Base-by-base conservation (phyloP, 2,113 vertebrate genomes). In the Orientallactaga bullata region DNA sequence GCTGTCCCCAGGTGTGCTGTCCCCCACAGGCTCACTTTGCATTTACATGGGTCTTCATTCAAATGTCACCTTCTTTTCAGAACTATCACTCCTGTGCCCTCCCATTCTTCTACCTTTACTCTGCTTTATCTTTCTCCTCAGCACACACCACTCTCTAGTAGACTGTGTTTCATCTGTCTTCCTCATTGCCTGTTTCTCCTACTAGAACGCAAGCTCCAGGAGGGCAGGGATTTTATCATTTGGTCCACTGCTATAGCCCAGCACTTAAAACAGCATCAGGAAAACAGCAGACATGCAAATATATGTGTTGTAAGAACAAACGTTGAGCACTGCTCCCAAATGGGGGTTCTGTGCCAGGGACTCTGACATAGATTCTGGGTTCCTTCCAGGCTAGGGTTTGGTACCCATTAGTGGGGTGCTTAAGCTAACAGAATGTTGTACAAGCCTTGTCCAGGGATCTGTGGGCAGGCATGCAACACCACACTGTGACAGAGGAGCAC, bases 401-500 rank as follows among this genome's bases (percentile, higher is more conserved):
- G 30, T 30, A 39, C 0, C 73, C 61, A 35, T 9, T 39, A 55
- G 58, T 10, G 42, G 39, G n/a, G 63, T 35, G 3, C 21, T 71
- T 37, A 39, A 28, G 28, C 65, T 60, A 26, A 37, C 51, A 61
- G 24, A 28, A 21, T 55, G 2, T 20, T n/a, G n/a, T 73, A 20
- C 66, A 65, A 16, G 81, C 72, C 68, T n/a, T 30, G 39, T 28
- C 55, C 42, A n/a, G 23, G 73, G 61, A 2, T 78, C 72, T 17
- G 8, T 0, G 39, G 28, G 15, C 5, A 30, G 28, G 12, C 4
- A 30, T 35, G 11, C 61, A 18, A 0, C 1, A 20, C 15, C 17
- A 18, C 47, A 6, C 32, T 6, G 55, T 63, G 32, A 60, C 81
- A 47, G 72, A 26, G 77, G 10, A n/a, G 35, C 66, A 32, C 21